Percentiles rank a stretch among this genome's conserved stretches.
Evolutionary conservation across 2,797 vertebrate genomes (phyloP).

Genomic region (Xerus rutilus): DNA sequence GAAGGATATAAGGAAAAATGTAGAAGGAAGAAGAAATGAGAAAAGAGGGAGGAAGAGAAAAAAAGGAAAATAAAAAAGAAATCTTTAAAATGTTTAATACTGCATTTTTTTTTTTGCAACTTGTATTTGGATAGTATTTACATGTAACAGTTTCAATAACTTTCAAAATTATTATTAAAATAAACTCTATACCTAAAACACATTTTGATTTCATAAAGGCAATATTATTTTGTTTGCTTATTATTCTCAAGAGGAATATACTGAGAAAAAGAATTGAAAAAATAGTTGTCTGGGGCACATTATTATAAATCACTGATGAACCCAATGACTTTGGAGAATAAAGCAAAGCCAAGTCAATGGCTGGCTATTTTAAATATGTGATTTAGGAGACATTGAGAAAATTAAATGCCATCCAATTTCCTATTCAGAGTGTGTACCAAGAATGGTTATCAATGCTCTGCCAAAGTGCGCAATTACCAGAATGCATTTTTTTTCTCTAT

Average conservation of each 20-base stretch:
- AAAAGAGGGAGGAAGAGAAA: accelerated
- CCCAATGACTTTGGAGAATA: slow-evolving; percentile 1
- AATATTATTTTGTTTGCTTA: neutral
- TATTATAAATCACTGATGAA: neutral
- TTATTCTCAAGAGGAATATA: neutral
- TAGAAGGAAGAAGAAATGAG: neutral
- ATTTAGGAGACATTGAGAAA: slow-evolving; percentile 42
- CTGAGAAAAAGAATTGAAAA: neutral
- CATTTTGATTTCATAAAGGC: neutral
- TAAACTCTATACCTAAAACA: neutral
- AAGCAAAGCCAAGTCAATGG: neutral
- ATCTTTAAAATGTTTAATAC: neutral
- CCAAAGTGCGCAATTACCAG: neutral
- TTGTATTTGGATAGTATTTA: neutral
- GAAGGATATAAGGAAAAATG: neutral
- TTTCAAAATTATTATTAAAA: neutral
- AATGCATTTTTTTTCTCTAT: slow-evolving; percentile 3
- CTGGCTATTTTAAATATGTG: neutral
- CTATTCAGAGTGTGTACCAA: neutral
- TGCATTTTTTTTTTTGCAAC: neutral
- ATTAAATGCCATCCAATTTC: neutral
- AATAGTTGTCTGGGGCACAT: neutral
- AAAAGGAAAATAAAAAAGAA: neutral
- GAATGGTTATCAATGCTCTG: neutral
- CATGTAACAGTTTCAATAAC: neutral